Percentiles rank a stretch among this genome's conserved stretches.
phyloP scores from a whole-genome alignment of 2,888 invertebrate species.

The Drosophila atripex region DNA sequence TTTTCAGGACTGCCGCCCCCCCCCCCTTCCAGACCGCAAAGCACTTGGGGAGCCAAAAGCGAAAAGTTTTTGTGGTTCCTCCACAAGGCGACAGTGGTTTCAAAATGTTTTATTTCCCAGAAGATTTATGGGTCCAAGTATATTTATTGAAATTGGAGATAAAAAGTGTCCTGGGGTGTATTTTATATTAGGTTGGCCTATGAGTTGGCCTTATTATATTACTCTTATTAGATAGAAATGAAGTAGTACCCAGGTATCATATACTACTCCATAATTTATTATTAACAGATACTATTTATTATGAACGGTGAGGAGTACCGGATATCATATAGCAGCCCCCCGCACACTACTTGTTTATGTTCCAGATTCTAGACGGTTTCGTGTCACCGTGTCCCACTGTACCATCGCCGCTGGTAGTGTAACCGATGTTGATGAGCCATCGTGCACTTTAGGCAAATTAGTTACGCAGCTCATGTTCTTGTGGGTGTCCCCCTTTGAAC shows the following conservation, averaged over 20 bases:
- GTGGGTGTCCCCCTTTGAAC: slow-evolving; percentile 22
- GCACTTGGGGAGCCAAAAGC: slow-evolving; percentile 59
- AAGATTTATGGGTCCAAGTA: neutral
- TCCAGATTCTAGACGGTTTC: neutral
- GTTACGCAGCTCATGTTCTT: slow-evolving; percentile 77
- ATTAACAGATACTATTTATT: no score
- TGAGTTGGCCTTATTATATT: no score
- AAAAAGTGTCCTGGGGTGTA: no score
- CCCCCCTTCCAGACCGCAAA: slow-evolving; percentile 50
- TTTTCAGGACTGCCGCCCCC: no score
- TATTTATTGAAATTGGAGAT: no score
- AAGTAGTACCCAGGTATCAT: no score
- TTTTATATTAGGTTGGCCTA: no score
- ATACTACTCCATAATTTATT: no score
- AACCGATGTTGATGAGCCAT: slow-evolving; percentile 68
- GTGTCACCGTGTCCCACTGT: neutral
- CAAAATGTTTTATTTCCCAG: neutral
- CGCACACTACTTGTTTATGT: no score
- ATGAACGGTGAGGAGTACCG: neutral
- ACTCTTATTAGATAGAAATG: no score
- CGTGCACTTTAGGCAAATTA: slow-evolving; percentile 76
- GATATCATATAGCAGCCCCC: neutral
- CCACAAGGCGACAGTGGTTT: slow-evolving; percentile 22
- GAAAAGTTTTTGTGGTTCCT: slow-evolving; percentile 52
- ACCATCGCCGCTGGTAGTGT: slow-evolving; percentile 26